Evolutionary conservation across 2,888 invertebrate genomes (phyloP).

Genomic region (Thera obeliscata): DNA sequence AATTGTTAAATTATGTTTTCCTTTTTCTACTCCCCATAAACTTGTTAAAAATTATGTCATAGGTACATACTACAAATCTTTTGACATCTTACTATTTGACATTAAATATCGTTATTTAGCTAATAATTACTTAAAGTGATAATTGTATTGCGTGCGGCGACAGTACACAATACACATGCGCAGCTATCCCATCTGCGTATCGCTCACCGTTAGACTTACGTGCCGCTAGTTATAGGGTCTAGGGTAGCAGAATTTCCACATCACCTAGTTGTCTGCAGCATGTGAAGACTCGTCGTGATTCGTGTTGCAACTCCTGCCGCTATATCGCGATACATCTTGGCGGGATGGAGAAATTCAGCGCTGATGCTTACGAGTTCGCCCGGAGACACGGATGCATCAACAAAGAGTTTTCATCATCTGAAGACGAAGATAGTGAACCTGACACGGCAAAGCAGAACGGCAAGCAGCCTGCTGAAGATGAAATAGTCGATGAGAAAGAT

Average conservation of each 20-base stretch:
- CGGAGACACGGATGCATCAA: not conserved
- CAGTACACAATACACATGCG: too few relatives aligned
- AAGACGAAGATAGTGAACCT: not conserved
- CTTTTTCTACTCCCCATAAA: too few relatives aligned
- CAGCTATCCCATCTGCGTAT: too few relatives aligned
- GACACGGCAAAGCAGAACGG: not conserved
- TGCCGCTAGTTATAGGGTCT: not conserved
- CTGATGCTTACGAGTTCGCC: constrained; percentile 3
- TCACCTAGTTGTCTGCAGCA: too few relatives aligned
- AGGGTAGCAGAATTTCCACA: not conserved
- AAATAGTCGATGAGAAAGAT: not conserved
- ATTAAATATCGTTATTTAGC: too few relatives aligned
- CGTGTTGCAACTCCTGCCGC: not conserved
- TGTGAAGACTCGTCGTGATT: not conserved
- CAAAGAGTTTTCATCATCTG: not conserved
- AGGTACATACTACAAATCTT: too few relatives aligned
- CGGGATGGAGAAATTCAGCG: not conserved
- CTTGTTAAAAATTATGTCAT: too few relatives aligned
- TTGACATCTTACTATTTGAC: too few relatives aligned
- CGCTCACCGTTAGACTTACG: too few relatives aligned
- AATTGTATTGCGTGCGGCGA: too few relatives aligned
- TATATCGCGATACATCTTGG: not conserved
- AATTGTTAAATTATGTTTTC: too few relatives aligned
- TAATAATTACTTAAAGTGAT: too few relatives aligned
- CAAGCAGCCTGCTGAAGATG: not conserved